These are phyloP conservation scores for Nesogale talazaci DNA, from an alignment of 2,113 vertebrate genomes.

Conservation along the genomic window DNA sequence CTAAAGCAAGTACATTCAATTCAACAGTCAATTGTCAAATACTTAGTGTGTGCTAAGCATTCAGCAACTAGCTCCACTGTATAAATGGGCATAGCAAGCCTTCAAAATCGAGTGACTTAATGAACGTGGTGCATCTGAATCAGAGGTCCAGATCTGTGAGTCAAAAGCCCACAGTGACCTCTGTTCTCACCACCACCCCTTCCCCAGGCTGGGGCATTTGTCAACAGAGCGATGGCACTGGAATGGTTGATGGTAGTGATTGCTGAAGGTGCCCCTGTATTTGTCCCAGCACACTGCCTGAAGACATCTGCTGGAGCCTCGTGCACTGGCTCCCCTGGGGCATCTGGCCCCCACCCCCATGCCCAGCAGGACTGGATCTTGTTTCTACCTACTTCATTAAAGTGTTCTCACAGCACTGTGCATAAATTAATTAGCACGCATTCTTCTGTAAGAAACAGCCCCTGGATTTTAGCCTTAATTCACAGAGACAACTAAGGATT, in stretches of 20 bases:
- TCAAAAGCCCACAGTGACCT: neutral
- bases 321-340: neutral
- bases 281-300: conserved; percentile 5
- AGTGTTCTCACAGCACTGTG: conserved; percentile 51
- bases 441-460: conserved; percentile 68
- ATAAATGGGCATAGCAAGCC: conserved; percentile 32
- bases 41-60: neutral
- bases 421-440: conserved; percentile 74
- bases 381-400: conserved; percentile 71
- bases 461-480: conserved; percentile 67
- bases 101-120: neutral
- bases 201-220: neutral
- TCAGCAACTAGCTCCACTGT: neutral
- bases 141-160: neutral
- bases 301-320: neutral
- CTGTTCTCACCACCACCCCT: neutral
- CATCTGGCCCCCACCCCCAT: neutral
- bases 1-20: neutral
- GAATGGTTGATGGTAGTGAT: neutral
- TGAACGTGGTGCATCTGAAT: neutral
- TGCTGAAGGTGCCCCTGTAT: neutral
- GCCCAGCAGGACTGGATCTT: conserved; percentile 50
- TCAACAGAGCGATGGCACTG: neutral
- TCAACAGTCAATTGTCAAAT: neutral
- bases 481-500: conserved; percentile 65